These are phyloP conservation scores for Sphenodon punctatus DNA, from an alignment of 2,797 vertebrate genomes.

Conservation along the genomic window DNA sequence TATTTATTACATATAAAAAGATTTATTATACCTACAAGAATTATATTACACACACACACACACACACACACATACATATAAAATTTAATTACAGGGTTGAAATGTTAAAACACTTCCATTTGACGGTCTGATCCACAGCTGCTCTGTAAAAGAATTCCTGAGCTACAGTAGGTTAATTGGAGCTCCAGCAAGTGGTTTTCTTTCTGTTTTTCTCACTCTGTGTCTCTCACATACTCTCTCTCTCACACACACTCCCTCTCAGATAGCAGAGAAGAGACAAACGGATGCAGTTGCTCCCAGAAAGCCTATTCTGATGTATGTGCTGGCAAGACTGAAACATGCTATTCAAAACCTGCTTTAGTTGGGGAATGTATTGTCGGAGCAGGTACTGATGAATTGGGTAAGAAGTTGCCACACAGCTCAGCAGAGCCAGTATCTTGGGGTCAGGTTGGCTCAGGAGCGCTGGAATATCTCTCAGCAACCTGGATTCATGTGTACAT, in stretches of 20 bases:
- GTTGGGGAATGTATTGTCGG: constrained; percentile 27
- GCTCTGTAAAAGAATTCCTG: constrained; percentile 43
- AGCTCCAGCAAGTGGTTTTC: constrained; percentile 45
- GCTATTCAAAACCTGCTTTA: constrained; percentile 31
- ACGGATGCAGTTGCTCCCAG: constrained; percentile 33
- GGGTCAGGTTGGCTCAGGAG: constrained; percentile 1
- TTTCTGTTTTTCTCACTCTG: neutral
- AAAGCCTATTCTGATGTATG: constrained; percentile 27
- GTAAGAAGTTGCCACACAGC: constrained; percentile 17
- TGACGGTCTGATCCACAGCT: neutral
- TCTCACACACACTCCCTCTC: neutral
- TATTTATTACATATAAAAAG: neutral
- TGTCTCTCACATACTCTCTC: neutral
- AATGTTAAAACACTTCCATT: constrained; percentile 31
- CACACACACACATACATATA: neutral
- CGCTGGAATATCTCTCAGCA: neutral
- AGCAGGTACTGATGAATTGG: neutral
- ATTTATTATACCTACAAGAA: neutral
- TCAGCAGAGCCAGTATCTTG: neutral
- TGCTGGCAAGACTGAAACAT: neutral
- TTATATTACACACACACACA: neutral
- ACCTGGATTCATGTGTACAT: neutral
- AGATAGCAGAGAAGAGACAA: constrained; percentile 42
- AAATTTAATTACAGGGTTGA: neutral
- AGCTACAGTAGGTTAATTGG: constrained; percentile 40